Evolutionary conservation across 2,797 vertebrate genomes (phyloP).

Genomic region (Sebastes hubbsi): DNA sequence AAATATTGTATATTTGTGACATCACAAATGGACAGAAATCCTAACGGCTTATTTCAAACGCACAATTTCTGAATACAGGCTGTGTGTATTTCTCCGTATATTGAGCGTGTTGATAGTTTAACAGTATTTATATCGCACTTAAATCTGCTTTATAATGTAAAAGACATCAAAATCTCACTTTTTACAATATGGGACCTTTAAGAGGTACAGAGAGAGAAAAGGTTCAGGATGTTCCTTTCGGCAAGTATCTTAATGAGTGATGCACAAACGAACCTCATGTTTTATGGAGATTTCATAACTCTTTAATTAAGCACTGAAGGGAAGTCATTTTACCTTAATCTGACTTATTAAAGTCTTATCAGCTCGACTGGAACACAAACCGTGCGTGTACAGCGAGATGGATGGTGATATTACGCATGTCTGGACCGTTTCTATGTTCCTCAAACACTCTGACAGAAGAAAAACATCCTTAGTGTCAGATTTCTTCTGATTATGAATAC

Average conservation of each 20-base stretch:
- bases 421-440: background rate
- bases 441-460: background rate
- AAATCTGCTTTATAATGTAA: too few relatives aligned
- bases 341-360: constrained; percentile 16
- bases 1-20: too few relatives aligned
- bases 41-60: too few relatives aligned
- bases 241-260: constrained; percentile 21
- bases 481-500: constrained; percentile 13
- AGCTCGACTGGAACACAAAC: background rate
- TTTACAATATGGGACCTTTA: too few relatives aligned
- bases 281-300: constrained; percentile 40
- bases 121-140: too few relatives aligned
- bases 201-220: background rate
- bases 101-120: too few relatives aligned
- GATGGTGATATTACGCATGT: background rate
- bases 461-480: background rate
- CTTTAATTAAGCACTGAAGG: constrained; percentile 33
- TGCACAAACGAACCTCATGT: constrained; percentile 31
- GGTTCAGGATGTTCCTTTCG: constrained; percentile 15
- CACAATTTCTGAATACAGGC: too few relatives aligned
- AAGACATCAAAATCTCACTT: too few relatives aligned
- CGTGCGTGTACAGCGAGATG: background rate
- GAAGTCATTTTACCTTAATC: constrained; percentile 33
- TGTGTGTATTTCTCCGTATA: too few relatives aligned
- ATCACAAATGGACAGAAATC: too few relatives aligned